Evolutionary conservation across 2,888 invertebrate genomes (phyloP), one percentile per base, ranked within the genome.

Genomic region (Erpobdella octoculata): DNA sequence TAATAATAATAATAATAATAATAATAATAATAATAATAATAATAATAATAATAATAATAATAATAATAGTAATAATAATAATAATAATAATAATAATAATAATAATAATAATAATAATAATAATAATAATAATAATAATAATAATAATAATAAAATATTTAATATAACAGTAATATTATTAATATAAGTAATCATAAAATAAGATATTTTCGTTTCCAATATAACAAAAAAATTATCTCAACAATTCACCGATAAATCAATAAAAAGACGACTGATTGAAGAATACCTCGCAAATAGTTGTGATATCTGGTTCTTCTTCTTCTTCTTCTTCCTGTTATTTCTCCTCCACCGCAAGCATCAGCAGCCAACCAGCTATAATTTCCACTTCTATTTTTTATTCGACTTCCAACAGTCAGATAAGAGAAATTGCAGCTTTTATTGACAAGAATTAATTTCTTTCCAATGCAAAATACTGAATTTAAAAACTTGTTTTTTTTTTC

Each of bases 1-100:
- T 21, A 59, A 12, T 21, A 59, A 59, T 21, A 12, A 59, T 59
- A 12, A 59, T 59, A 59, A 59, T 59, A 59, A 62, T 33, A 62
- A 33, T 15, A 28, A 61, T 15, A 4, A 61, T 31, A 8, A 28
- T 21, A 4, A 5, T 5, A 61, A 28, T 28, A 8, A 6, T 21
- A 18, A 33, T 62, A 62, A 15, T 62, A 28, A 8, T n/a, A 28
- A 31, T 31, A 62, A 31, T 62, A 62, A 31, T 8, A 1, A 2
- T 35, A 8, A 33, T 1, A 62, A 9, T 21, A 35, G n/a, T 21
- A 1, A 8, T 31, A 62, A 33, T 62, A 8, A 62, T 33, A 62
- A 33, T 15, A 28, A 61, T 15, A 4, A 61, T 31, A 8, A 28
- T 21, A 4, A 5, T 5, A 61, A 28, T 28, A 8, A 6, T 21